Evolutionary conservation across 2,888 invertebrate species (phyloP), one percentile per base, ranked within the genome.

Genomic region (Leucoma salicis): DNA sequence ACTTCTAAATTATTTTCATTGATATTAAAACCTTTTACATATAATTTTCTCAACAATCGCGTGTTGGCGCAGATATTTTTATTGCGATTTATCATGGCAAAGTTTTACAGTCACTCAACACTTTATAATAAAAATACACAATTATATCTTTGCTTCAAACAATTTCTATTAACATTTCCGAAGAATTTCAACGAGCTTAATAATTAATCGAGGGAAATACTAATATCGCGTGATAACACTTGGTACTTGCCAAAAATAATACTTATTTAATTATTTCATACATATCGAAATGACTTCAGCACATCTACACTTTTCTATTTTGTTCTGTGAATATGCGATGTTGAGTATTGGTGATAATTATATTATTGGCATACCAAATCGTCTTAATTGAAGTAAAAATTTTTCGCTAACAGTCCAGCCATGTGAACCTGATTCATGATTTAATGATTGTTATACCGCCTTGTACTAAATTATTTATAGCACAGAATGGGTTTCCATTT

Each of bases 11-110:
- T 78, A 78, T 77, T 76, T 78, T 77, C 74, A 76, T 66, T 69
- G 78, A 70, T 78, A 77, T 82, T 82, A 80, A 78, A 78, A 81
- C 71, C 83, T 80, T 61, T 69, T 61, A 80, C 74, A 69, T 81
- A 80, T 78, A 78, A 78, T 75, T 64, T 70, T 72, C 66, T 69
- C 50, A 54, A 70, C 66, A 57, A 62, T 82, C 62, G 83, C 83
- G 78, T 85, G 82, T 58, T 65, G 57, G 43, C 39, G 48, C 33
- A 42, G 57, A 57, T 63, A 63, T 57, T 66, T 62, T 61, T 54
- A 61, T 49, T 63, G 62, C 58, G 52, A 66, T 53, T 64, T 66
- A 58, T 63, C 63, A 60, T 59, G 42, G 58, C 58, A 32, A 50
- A 53, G 50, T 66, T 68, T 63, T 61, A 67, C 56, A 57, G 50